These are phyloP conservation scores for Gymnoscopelus braueri DNA, from an alignment of 2,797 vertebrate genomes.

Conservation along the genomic window DNA sequence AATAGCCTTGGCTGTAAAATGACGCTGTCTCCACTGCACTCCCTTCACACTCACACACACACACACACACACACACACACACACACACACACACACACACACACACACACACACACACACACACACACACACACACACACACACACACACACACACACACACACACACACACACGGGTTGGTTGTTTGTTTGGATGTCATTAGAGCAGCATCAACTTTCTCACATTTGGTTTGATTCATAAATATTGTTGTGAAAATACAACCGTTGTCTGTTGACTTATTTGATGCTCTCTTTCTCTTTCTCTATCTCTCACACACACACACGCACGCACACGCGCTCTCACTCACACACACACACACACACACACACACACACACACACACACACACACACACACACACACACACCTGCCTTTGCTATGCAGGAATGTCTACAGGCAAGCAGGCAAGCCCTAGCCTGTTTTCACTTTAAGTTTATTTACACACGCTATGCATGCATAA, in stretches of 20 bases:
- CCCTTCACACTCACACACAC: background rate
- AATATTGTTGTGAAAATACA: slow-evolving; percentile 68
- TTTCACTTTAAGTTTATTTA: slow-evolving; percentile 30
- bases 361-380: slow-evolving; percentile 14
- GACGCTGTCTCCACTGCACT: too few relatives aligned
- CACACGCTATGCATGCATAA: slow-evolving; percentile 26
- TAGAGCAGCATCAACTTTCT: slow-evolving; percentile 38
- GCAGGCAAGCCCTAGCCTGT: slow-evolving; percentile 67
- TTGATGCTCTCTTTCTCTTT: slow-evolving; percentile 8
- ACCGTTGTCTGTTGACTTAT: slow-evolving; percentile 22
- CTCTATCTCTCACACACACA: background rate
- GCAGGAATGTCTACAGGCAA: slow-evolving; percentile 70
- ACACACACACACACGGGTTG: slow-evolving; percentile 22
- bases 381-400: slow-evolving; percentile 17
- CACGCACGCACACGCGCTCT: slow-evolving; percentile 10
- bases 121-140: slow-evolving; percentile 20
- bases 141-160: background rate
- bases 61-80: background rate
- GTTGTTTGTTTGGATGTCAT: slow-evolving; percentile 30
- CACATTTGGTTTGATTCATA: slow-evolving; percentile 72
- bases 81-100: background rate
- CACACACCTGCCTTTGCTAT: slow-evolving; percentile 56
- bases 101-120: background rate
- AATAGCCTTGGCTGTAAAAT: too few relatives aligned
- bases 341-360: slow-evolving; percentile 14